phyloP scores from a whole-genome alignment of 2,113 vertebrate species.

The Ptychochromis oligacanthus region DNA sequence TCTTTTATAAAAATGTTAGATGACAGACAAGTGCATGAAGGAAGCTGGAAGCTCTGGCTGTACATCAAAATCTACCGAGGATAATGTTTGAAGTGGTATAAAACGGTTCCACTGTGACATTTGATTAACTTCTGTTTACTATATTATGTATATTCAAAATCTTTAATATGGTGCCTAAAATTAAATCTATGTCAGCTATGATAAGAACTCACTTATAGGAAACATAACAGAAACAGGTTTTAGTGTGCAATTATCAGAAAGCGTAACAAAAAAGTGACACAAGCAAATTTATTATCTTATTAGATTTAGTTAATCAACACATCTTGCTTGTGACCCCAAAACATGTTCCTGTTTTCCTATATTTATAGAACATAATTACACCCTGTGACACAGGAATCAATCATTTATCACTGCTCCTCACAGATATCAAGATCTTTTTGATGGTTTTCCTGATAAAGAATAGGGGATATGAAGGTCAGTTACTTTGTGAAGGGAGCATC shows the following conservation, averaged over 20 bases:
- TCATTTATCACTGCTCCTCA: conserved; percentile 37
- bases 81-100: not conserved
- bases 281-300: not conserved
- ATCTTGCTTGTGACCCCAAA: not conserved
- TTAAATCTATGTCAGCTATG: not conserved
- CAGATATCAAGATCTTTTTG: conserved; percentile 61
- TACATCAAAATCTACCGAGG: not conserved
- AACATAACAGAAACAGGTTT: not conserved
- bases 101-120: not conserved
- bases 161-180: not conserved
- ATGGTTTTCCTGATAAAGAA: conserved; percentile 64
- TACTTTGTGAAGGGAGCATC: conserved; percentile 56
- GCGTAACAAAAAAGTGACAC: not conserved
- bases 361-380: conserved; percentile 40
- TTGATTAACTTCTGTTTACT: not conserved
- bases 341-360: conserved; percentile 4
- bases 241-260: not conserved
- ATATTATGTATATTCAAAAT: not conserved
- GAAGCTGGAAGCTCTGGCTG: not conserved
- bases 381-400: conserved; percentile 31
- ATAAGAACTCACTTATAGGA: not conserved
- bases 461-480: conserved; percentile 64
- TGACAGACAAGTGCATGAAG: not conserved
- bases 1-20: conserved; percentile 2
- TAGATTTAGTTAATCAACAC: conserved; percentile 2